These are phyloP conservation scores for Hypena proboscidalis DNA, from an alignment of 2,888 invertebrate species.

Conservation along the genomic window DNA sequence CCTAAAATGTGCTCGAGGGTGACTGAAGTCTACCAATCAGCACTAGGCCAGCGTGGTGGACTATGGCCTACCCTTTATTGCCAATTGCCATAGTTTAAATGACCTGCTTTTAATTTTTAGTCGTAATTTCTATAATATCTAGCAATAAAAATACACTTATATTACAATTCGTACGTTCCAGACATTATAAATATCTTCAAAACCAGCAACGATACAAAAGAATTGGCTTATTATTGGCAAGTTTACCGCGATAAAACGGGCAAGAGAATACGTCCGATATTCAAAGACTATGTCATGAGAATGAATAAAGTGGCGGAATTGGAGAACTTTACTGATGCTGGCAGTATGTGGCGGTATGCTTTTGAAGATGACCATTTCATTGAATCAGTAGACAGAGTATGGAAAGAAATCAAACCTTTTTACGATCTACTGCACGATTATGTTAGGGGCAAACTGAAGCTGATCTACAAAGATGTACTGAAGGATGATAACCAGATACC, in stretches of 20 bases:
- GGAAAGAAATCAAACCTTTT: slow-evolving; percentile 87
- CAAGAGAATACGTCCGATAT: slow-evolving; percentile 84
- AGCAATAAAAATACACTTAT: no score
- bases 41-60: no score
- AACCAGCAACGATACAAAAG: slow-evolving; percentile 85
- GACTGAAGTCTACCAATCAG: no score
- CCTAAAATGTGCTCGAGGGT: no score
- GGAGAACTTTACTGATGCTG: slow-evolving; percentile 81
- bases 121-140: slow-evolving; percentile 1
- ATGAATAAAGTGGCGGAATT: slow-evolving; percentile 86
- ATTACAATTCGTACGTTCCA: slow-evolving; percentile 45
- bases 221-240: slow-evolving; percentile 87
- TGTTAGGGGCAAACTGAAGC: slow-evolving; percentile 83
- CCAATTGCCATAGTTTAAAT: no score
- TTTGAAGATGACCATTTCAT: slow-evolving; percentile 75
- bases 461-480: slow-evolving; percentile 76
- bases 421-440: slow-evolving; percentile 87
- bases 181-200: slow-evolving; percentile 74
- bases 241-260: slow-evolving; percentile 88
- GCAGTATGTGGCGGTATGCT: slow-evolving; percentile 77
- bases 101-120: no score
- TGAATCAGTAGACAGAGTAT: slow-evolving; percentile 76
- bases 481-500: slow-evolving; percentile 85
- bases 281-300: slow-evolving; percentile 85
- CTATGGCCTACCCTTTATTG: no score